A percentile compares a stretch with the other conserved stretches of the same genome.
Conservation (phyloP, 2,113 vertebrate genomes). For the Panthera uncia region DNA sequence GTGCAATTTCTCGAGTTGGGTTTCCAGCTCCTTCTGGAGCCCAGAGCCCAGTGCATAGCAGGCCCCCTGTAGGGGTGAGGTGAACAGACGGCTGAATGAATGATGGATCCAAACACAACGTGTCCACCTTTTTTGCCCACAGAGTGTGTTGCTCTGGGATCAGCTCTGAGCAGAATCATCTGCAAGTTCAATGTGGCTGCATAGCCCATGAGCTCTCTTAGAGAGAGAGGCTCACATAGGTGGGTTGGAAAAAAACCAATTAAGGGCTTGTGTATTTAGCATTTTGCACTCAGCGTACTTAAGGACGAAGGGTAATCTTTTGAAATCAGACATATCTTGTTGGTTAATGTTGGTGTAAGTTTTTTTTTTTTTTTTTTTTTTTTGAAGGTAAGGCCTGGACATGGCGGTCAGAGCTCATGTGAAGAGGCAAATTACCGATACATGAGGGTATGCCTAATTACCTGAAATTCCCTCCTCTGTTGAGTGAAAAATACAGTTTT, state of each 20-base stretch:
- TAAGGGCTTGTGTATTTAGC: background rate
- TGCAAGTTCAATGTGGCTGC: fast-evolving
- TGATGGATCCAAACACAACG: fast-evolving
- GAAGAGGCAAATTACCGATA: conserved; percentile 71
- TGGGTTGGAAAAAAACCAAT: background rate
- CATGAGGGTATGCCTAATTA: conserved; percentile 78
- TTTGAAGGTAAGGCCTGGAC: background rate
- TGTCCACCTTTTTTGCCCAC: background rate
- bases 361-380: conserved; percentile 67
- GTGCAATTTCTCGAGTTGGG: background rate
- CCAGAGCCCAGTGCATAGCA: fast-evolving
- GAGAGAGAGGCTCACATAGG: background rate
- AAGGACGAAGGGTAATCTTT: background rate
- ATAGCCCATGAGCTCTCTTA: no score
- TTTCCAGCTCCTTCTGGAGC: background rate
- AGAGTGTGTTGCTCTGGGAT: fast-evolving
- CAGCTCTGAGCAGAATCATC: background rate
- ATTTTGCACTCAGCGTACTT: background rate
- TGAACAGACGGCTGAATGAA: background rate
- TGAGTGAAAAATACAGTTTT: conserved; percentile 80
- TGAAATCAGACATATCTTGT: conserved; percentile 63
- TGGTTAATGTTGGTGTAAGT: conserved; percentile 49
- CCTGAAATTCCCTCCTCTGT: conserved; percentile 76
- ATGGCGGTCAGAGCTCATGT: background rate
- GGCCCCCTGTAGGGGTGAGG: fast-evolving